Base-by-base conservation (phyloP, 2,888 invertebrate genomes). In the Epirrita christyi region DNA sequence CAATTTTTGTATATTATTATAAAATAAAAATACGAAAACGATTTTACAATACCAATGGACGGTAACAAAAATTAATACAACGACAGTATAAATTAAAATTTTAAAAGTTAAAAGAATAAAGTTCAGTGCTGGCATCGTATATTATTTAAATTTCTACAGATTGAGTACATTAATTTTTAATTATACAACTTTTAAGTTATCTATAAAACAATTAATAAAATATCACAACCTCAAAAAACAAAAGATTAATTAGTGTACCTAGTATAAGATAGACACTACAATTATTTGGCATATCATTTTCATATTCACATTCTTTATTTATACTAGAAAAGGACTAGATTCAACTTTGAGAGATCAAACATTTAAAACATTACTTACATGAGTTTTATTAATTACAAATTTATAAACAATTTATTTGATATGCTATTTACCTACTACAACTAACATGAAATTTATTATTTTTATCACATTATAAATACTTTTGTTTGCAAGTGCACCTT, bases 161-260 rank as follows among this genome's bases (percentile, higher is more conserved):
- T 32, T n/a, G n/a, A n/a, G n/a, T 32, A 32, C 21, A 21, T 21
- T 21, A 21, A 4, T 21, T 3, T 4, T 21, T 21, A 21, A 21
- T 21, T 21, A 21, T 21, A 21, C 2, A 4, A 21, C 4, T 21
- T 32, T 0, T 9, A 9, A 7, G 9, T 32, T 7, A 9, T 32
- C 32, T 32, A 32, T 2, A 32, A 32, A 5, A 32, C 8, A 29
- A 9, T 15, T 14, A 15, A 8, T 15, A 65, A 61, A 44, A 32
- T 36, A 57, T 84, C 85, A 85, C 85, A 85, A 85, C 85, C 85
- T 71, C 72, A 75, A 78, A 70, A 80, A 80, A 81, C 64, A 74
- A 67, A 79, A 73, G 65, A 70, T 75, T 71, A 71, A 41, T 27
- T n/a, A n/a, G n/a, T n/a, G n/a, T n/a, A n/a, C n/a, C n/a, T n/a